Conservation (phyloP, 2,888 invertebrate species). For the Gandaritis pyraliata region DNA sequence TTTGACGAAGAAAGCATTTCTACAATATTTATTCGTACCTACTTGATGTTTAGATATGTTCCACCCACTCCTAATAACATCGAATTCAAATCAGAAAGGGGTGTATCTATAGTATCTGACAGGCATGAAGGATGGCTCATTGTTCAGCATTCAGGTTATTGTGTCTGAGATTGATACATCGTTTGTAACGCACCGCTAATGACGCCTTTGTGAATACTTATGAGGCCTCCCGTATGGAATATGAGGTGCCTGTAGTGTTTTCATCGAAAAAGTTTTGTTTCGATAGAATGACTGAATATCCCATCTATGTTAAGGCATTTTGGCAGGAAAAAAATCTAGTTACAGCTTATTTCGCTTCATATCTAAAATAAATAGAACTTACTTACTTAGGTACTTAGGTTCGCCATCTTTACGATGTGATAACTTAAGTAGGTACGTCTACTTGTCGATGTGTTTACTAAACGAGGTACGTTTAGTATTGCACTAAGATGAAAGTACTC, state of each 20-base stretch:
- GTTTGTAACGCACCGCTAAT: constrained; percentile 29
- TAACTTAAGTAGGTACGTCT: no score
- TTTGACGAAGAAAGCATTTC: neutral
- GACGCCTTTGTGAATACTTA: constrained; percentile 28
- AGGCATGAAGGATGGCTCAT: constrained; percentile 24
- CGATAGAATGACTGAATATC: no score
- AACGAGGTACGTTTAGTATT: no score
- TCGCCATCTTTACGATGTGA: no score
- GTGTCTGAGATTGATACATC: constrained; percentile 32
- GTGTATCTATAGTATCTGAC: constrained; percentile 15
- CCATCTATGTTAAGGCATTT: no score
- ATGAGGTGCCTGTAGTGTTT: neutral
- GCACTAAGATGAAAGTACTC: no score
- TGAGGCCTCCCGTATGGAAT: constrained; percentile 5
- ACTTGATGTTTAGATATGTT: neutral
- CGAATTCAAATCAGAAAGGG: constrained; percentile 21
- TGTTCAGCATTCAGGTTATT: constrained; percentile 33
- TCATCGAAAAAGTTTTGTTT: no score
- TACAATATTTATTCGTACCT: neutral
- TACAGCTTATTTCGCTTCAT: no score
- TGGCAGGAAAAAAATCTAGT: no score
- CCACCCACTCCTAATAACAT: constrained; percentile 7
- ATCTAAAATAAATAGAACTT: no score
- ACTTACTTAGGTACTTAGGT: no score
- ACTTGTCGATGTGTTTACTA: no score